Conservation (phyloP, 2,797 vertebrate genomes). For the Oophaga sylvatica region DNA sequence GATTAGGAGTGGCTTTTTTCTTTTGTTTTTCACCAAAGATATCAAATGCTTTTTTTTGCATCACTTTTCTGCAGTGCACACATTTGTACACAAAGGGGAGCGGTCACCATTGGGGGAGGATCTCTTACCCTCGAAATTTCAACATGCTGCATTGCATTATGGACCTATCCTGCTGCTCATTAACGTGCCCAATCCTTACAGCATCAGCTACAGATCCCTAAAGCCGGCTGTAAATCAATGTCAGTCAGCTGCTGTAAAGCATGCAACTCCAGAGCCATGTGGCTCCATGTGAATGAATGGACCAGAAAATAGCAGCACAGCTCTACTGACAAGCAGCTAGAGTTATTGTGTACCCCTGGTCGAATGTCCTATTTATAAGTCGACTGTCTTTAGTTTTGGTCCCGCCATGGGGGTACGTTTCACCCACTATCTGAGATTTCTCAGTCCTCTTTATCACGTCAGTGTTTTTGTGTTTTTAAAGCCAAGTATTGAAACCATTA, state of each 20-base stretch:
- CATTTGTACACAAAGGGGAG: not conserved
- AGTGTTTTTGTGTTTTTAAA: constrained; percentile 10
- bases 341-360: not conserved
- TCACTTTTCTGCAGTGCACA: not conserved
- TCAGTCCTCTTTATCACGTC: not conserved
- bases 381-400: not conserved
- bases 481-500: constrained; percentile 28
- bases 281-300: not conserved
- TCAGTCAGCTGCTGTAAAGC: not conserved
- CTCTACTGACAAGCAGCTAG: not conserved
- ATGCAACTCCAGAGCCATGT: not conserved
- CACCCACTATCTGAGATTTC: not conserved
- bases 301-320: not conserved
- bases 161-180: not conserved
- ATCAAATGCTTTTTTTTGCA: not conserved
- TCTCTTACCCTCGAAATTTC: not conserved
- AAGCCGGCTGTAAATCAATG: not conserved
- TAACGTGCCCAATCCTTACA: not conserved
- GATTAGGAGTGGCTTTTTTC: not conserved
- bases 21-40: constrained; percentile 32
- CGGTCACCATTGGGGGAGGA: not conserved
- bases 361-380: not conserved
- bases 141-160: not conserved
- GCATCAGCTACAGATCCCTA: constrained; percentile 13
- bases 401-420: not conserved